Conservation (phyloP, 2,113 vertebrate species). For the Chionodraco myersi region DNA sequence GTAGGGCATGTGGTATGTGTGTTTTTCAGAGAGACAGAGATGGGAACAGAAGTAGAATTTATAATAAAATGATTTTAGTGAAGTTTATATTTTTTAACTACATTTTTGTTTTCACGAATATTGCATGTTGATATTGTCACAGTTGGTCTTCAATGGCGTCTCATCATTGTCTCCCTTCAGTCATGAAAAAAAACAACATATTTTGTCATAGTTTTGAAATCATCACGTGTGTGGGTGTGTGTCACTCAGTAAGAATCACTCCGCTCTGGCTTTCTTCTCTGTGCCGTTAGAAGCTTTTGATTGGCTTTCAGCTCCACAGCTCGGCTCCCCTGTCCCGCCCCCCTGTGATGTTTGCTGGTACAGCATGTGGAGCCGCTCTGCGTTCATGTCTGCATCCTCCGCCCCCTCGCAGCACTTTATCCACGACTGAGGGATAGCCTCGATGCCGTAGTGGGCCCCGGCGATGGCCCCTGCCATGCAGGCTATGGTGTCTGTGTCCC, state of each 20-base stretch:
- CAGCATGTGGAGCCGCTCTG: conserved; percentile 86
- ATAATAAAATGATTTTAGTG: no score
- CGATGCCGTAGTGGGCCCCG: conserved; percentile 94
- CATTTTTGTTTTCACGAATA: no score
- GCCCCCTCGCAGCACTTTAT: conserved; percentile 92
- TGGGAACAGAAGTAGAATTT: no score
- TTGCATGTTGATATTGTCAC: no score
- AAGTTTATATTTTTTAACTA: no score
- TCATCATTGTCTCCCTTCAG: no score
- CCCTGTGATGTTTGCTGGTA: conserved; percentile 76
- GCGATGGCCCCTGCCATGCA: conserved; percentile 99
- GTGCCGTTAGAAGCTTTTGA: conserved; percentile 47
- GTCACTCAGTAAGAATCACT: conserved; percentile 43
- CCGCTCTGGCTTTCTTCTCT: conserved; percentile 53
- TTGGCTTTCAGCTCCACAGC: conserved; percentile 32
- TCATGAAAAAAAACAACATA: no score
- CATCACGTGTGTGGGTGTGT: conserved; percentile 11
- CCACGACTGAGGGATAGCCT: conserved; percentile 89
- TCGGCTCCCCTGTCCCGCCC: conserved; percentile 36
- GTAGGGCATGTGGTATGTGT: no score
- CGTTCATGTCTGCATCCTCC: conserved; percentile 88
- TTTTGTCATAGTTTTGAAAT: no score
- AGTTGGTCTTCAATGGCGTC: no score
- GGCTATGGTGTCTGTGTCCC: conserved; percentile 99
- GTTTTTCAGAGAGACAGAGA: no score